Conservation (phyloP, 2,888 invertebrate species). For the Parnassius orleans region DNA sequence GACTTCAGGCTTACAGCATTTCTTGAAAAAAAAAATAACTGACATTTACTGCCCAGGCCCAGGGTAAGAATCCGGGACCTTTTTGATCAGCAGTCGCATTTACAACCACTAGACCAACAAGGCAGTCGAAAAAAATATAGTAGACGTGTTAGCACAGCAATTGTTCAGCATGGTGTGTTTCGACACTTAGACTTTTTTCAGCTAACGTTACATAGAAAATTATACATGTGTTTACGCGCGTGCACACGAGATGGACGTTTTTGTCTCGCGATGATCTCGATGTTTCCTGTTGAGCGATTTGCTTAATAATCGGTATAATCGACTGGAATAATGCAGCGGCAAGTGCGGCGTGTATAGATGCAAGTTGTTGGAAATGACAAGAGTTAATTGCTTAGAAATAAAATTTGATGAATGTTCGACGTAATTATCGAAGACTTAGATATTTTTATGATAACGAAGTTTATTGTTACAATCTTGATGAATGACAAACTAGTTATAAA, state of each 20-base stretch:
- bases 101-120: too few species aligned
- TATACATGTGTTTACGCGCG: slow-evolving; percentile 38
- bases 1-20: too few species aligned
- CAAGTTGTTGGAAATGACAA: slow-evolving; percentile 15
- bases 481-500: too few species aligned
- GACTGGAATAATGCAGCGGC: slow-evolving; percentile 48
- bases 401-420: slow-evolving; percentile 8
- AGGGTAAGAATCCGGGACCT: too few species aligned
- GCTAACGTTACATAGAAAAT: slow-evolving; percentile 5
- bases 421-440: not conserved
- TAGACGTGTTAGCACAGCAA: too few species aligned
- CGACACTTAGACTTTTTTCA: not conserved
- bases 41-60: too few species aligned
- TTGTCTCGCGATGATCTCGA: slow-evolving; percentile 49
- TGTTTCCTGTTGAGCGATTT: slow-evolving; percentile 60
- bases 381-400: slow-evolving; percentile 17
- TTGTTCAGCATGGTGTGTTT: too few species aligned
- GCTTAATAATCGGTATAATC: slow-evolving; percentile 66
- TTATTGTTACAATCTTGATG: too few species aligned
- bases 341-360: slow-evolving; percentile 43
- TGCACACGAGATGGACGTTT: slow-evolving; percentile 32
- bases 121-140: too few species aligned
- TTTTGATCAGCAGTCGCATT: too few species aligned
- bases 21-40: too few species aligned
- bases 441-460: not conserved